Percentiles rank a stretch among this genome's conserved stretches.
Conservation (phyloP, 2,113 vertebrate genomes). For the Micronycteris hirsuta region DNA sequence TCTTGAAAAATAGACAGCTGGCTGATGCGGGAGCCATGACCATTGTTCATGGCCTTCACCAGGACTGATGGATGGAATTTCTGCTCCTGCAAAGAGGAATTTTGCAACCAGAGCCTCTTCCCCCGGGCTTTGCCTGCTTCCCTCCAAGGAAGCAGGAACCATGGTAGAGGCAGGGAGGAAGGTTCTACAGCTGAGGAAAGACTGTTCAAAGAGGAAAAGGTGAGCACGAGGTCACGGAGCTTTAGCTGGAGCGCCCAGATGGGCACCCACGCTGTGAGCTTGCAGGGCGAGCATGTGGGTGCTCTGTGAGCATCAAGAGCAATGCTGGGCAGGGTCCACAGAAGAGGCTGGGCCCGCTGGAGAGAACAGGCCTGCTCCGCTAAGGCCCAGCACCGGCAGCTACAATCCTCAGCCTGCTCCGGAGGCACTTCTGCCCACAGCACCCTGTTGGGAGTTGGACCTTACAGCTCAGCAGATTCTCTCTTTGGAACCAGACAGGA, state of each 20-base stretch:
- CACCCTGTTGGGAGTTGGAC: neutral
- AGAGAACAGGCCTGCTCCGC: no score
- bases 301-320: no score
- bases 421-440: neutral
- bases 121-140: neutral
- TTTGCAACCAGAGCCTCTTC: neutral
- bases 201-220: neutral
- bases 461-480: neutral
- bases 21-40: neutral
- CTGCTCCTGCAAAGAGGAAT: neutral
- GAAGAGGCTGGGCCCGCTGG: neutral
- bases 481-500: accelerated
- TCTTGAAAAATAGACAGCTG: slow-evolving; percentile 20
- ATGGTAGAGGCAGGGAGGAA: neutral
- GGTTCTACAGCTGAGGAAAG: neutral
- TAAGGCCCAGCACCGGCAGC: neutral
- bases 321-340: neutral
- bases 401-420: no score
- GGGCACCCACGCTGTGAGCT: accelerated
- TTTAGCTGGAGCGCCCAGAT: neutral
- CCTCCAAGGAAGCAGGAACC: neutral
- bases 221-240: neutral
- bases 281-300: neutral
- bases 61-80: neutral
- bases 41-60: neutral